A percentile compares a stretch with the other conserved stretches of the same genome.
Conservation (phyloP, 1,140 invertebrate species). For the Microplitis demolitor region DNA sequence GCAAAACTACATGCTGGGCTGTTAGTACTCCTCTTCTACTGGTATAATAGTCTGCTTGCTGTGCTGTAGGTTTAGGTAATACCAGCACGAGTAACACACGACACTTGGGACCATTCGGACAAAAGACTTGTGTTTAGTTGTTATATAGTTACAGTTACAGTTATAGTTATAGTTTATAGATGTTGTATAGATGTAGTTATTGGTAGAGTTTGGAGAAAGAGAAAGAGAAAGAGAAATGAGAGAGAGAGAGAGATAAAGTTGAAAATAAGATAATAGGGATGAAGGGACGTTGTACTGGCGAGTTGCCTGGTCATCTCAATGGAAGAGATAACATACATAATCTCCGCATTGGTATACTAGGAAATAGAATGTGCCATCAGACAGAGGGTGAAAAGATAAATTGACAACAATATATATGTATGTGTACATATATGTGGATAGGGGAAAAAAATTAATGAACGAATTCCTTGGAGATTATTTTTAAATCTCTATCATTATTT, state of each 20-base stretch:
- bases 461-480: background rate
- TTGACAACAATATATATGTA: background rate
- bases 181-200: no score
- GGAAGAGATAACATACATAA: conserved; percentile 16
- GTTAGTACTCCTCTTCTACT: no score
- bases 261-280: conserved; percentile 34
- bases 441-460: background rate
- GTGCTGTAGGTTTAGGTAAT: no score
- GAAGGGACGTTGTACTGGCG: conserved; percentile 27
- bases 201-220: background rate
- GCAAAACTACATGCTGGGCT: no score
- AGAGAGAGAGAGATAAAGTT: conserved; percentile 5
- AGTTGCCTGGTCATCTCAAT: conserved; percentile 37
- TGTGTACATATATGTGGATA: background rate
- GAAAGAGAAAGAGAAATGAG: background rate
- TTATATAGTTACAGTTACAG: background rate
- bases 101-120: background rate
- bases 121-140: no score
- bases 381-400: background rate
- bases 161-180: background rate
- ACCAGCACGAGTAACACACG: no score
- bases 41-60: no score
- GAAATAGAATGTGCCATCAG: background rate
- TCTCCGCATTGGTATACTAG: background rate
- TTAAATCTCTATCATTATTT: background rate